Evolutionary conservation across 2,888 invertebrate species (phyloP), one percentile per base, ranked within the genome.

Genomic region (Teinopalpus imperialis): DNA sequence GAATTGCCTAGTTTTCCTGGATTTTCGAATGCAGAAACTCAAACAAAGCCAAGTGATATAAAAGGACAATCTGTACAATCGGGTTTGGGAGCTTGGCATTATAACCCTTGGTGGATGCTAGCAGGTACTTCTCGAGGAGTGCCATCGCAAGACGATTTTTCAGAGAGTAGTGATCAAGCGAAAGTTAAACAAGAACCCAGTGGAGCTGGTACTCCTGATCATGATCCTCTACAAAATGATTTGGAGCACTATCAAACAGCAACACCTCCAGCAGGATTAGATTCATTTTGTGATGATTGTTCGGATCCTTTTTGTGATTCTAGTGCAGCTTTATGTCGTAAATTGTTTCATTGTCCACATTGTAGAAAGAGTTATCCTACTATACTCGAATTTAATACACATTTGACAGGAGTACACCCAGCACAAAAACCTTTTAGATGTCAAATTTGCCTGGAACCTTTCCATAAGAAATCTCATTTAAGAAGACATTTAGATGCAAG

Each of bases 31-130:
- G 89, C 89, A 12, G 89, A 89, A 71, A 89, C 89, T 27, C 89
- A 89, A 70, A 89, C 89, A 31, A 89, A 89, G 65, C 66, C 77
- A 44, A 81, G 79, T 64, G 89, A 89, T 55, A 61, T 88, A 42
- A 83, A 86, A 59, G 74, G 73, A 43, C 86, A 83, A 55, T 50
- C 75, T 10, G 74, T 74, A 13, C 88, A 88, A 41, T 62, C 85
- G 16, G 76, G 80, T 21, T 57, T 89, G 35, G 85, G 87, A 21
- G 69, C 89, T 43, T 89, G 89, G 89, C 89, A 88, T 53, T 89
- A 89, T 56, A 89, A 89, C 48, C 89, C 89, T 14, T 89, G 89
- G 89, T 89, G 89, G 89, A 89, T 89, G 89, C 70, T 89, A 18
- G 89, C 89, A 10, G 78, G 89, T 52, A 89, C 89, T 1, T 89